A percentile compares a stretch with the other conserved stretches of the same genome.
These are phyloP conservation scores for Allobates femoralis DNA, from an alignment of 2,797 vertebrate genomes.

Conservation along the genomic window DNA sequence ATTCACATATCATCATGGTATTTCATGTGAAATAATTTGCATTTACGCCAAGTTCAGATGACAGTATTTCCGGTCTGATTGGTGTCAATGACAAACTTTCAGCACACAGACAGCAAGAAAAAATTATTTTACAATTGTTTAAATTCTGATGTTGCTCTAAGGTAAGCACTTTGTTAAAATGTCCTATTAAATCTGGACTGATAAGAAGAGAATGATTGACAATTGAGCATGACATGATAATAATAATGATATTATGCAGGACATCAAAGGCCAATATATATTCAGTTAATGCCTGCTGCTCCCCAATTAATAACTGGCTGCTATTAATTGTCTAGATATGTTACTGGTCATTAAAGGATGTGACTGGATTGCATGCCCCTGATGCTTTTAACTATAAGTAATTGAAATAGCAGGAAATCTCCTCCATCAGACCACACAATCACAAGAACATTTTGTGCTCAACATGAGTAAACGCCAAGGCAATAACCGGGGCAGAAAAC, in stretches of 20 bases:
- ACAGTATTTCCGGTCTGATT: no score
- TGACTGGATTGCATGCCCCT: constrained; percentile 44
- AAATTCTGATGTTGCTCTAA: neutral
- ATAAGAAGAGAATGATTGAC: neutral
- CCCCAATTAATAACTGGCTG: constrained; percentile 54
- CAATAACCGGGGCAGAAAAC: constrained; percentile 20
- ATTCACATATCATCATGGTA: no score
- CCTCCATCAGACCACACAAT: constrained; percentile 55
- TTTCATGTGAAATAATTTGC: no score
- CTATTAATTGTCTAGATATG: constrained; percentile 51
- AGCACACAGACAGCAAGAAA: no score
- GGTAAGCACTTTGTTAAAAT: neutral
- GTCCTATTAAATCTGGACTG: neutral
- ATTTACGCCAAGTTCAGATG: no score
- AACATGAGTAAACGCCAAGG: neutral
- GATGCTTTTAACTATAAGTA: constrained; percentile 60
- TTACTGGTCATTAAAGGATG: constrained; percentile 54
- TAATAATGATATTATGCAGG: neutral
- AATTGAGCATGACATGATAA: neutral
- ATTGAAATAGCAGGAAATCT: constrained; percentile 53
- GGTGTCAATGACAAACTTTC: no score
- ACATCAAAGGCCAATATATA: neutral
- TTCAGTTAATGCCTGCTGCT: constrained; percentile 33
- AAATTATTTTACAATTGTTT: no score
- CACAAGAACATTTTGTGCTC: constrained; percentile 44